Conservation (phyloP, 2,888 invertebrate species). For the Diarsia dahlii region DNA sequence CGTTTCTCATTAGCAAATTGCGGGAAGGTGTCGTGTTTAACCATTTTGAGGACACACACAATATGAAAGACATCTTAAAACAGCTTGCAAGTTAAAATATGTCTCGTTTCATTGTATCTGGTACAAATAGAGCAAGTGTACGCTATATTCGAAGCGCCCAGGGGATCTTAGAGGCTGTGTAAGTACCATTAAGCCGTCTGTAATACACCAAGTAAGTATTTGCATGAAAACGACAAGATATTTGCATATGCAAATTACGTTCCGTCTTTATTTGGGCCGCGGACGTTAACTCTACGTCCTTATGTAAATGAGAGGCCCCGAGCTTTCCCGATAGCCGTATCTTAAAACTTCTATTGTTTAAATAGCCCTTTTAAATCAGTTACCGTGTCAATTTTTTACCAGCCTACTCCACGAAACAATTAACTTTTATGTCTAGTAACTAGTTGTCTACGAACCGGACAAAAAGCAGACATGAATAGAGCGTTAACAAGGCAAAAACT, state of each 20-base stretch:
- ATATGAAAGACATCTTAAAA: conserved; percentile 18
- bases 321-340: conserved; percentile 75
- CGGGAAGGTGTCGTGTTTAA: conserved; percentile 5
- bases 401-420: conserved; percentile 71
- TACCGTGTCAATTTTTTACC: conserved; percentile 71
- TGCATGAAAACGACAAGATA: conserved; percentile 87
- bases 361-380: conserved; percentile 72
- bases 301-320: conserved; percentile 81
- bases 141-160: conserved; percentile 71
- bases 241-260: conserved; percentile 90
- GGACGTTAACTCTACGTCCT: conserved; percentile 84
- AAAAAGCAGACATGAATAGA: conserved; percentile 78
- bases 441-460: conserved; percentile 66
- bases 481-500: conserved; percentile 80
- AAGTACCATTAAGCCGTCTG: conserved; percentile 87
- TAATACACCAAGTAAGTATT: conserved; percentile 88
- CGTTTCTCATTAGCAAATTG: conserved; percentile 25
- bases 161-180: conserved; percentile 80
- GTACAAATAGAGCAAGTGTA: conserved; percentile 75
- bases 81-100: conserved; percentile 70
- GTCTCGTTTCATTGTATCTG: conserved; percentile 69
- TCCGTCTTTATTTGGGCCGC: conserved; percentile 88
- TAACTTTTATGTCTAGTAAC: conserved; percentile 71
- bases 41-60: conserved; percentile 1
- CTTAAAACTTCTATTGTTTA: conserved; percentile 74